Base-by-base conservation (phyloP, 2,888 invertebrate genomes). In the Conus canariensis region DNA sequence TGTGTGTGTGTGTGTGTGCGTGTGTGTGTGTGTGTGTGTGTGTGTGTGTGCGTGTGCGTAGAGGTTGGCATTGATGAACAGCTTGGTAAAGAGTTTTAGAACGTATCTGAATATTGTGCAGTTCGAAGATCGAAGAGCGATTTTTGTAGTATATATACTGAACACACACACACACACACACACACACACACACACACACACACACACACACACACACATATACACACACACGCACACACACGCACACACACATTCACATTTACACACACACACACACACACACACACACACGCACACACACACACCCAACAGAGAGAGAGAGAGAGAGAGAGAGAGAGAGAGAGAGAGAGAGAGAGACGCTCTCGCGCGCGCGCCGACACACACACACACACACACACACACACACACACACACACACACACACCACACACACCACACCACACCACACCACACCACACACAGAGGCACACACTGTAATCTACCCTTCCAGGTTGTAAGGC, bases 191-290 rank as follows among this genome's bases (percentile, higher is more conserved):
- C 9, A 70, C 70, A 70, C 22, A 87, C 87, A 87, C 19, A 87
- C 70, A 67, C n/a, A n/a, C 64, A 8, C 30, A 86, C 30, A 64
- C 64, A 59, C 64, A 14, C 70, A 87, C 22, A 87, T 56, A 70
- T 16, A 87, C 87, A 56, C 87, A 67, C 45, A 67, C 16, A 67
- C 87, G 45, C 25, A 67, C 87, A 64, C 45, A 64, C 64, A 64
- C 87, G 45, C 87, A 30, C 67, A 67, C 60, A 67, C 87, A 67
- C 67, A 67, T 30, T 12, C 87, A 30, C 30, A 87, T 25, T 67
- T 19, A 67, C 87, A 77, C 58, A 85, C 85, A 85, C 58, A 85
- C 85, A 85, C 25, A 60, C 85, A 85, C 58, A 85, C 83, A 70
- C 30, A 56, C 83, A 83, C 30, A 83, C 83, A 83, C n/a, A 83